These are phyloP conservation scores for Rhincodon typus DNA, from an alignment of 2,797 vertebrate species.

Conservation along the genomic window DNA sequence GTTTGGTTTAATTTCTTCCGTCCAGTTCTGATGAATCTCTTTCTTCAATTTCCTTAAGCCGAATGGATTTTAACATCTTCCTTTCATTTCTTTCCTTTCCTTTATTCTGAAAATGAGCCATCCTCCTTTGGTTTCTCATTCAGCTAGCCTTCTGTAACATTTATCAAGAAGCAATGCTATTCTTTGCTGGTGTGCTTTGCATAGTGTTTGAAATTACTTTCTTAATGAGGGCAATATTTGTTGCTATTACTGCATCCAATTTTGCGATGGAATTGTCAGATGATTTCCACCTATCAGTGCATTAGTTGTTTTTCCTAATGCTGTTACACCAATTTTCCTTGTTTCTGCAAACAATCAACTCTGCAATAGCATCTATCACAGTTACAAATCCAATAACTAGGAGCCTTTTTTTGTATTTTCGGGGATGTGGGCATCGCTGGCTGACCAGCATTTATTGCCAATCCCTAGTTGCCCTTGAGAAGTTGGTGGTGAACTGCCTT, in stretches of 20 bases:
- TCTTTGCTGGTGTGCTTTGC: neutral
- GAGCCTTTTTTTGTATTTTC: neutral
- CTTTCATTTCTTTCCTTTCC: neutral
- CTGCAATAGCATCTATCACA: neutral
- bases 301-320: neutral
- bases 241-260: neutral
- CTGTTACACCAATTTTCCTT: neutral
- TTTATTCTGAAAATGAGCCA: neutral
- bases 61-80: neutral
- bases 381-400: neutral
- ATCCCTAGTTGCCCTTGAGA: no score
- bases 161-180: neutral
- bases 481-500: no score
- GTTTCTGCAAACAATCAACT: neutral
- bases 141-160: neutral
- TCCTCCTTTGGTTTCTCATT: neutral
- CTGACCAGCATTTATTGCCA: no score
- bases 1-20: neutral
- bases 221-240: neutral
- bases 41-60: neutral
- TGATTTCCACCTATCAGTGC: neutral
- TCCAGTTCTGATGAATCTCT: neutral
- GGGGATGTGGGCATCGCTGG: no score
- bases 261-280: neutral
- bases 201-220: neutral